Base-by-base conservation (phyloP, 2,113 vertebrate genomes). In the Isichthys henryi region DNA sequence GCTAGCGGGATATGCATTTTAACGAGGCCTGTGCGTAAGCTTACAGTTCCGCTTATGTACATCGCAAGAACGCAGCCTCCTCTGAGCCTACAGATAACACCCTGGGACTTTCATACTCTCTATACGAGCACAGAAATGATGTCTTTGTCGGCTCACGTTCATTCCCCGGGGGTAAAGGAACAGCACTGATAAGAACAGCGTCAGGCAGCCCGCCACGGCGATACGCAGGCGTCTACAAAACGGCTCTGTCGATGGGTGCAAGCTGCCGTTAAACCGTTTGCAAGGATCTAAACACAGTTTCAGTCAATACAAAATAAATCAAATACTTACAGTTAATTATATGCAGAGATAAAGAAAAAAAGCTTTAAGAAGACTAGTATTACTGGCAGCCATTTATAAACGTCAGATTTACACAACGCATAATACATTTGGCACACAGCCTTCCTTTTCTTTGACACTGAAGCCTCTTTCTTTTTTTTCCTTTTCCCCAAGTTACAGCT, bases 401-500 rank as follows among this genome's bases (percentile, higher is more conserved):
- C 15, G 48, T 31, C 84, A 86, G 84, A 52, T 86, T 50, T 86
- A 52, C 49, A 52, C 23, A 21, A 53, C 21, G 3, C 19, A 84
- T 45, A 84, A 84, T 84, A 46, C 45, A 48, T 10, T 48, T 27
- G 23, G 45, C 45, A 85, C 5, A 21, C 82, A 49, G 19, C 46
- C 39, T 49, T 11, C 46, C 21, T 27, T 45, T 86, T 35, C 85
- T 17, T 53, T 53, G 5, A 87, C 85, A 87, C 8, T 21, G 8
- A 35, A 56, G 49, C 5, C 0, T 50, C 1, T 84, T 0, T 50
- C 1, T 84, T 84, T 84, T 82, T 45, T 82, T 82, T 1, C 9
- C 9, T 48, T 43, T 80, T 43, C 74, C 74, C 74, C 74, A 80
- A 84, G 82, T 48, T 84, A 84, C 82, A 84, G 82, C 85, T 52